Percentiles rank a stretch among this genome's conserved stretches.
These are phyloP conservation scores for Mus spretus DNA, from an alignment of 2,797 vertebrate species.

Conservation along the genomic window DNA sequence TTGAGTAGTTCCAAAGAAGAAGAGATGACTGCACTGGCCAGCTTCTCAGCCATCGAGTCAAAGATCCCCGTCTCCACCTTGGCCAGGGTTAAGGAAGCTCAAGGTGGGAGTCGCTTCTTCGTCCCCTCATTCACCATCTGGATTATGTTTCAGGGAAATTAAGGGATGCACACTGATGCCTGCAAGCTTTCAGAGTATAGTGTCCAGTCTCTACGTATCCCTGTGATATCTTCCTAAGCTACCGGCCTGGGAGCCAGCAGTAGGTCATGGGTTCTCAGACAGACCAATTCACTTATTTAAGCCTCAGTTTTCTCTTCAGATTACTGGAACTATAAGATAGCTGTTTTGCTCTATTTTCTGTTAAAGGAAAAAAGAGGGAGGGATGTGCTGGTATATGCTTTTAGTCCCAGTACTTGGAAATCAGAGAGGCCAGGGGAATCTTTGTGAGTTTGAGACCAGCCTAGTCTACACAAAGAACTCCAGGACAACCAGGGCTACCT, in stretches of 20 bases:
- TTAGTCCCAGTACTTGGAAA: background rate
- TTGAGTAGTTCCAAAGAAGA: background rate
- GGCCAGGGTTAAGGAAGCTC: background rate
- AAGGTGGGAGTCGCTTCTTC: background rate
- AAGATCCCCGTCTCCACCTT: background rate
- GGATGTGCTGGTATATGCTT: too few species aligned
- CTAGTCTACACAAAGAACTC: background rate
- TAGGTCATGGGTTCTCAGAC: background rate
- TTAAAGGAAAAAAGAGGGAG: background rate
- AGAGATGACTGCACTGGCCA: fast-evolving
- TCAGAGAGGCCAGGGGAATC: background rate
- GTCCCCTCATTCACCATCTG: background rate
- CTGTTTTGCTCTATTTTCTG: background rate
- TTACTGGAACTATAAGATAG: background rate
- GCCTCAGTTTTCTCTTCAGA: background rate
- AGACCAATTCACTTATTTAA: background rate
- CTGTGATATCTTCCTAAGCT: background rate
- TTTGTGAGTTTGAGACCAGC: background rate
- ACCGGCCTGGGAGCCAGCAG: background rate
- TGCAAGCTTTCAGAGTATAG: background rate
- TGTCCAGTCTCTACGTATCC: too few species aligned
- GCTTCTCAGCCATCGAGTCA: background rate
- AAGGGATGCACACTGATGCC: background rate
- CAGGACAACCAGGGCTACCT: background rate
- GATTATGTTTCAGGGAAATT: background rate